Percentiles rank a stretch among this genome's conserved stretches.
These are phyloP conservation scores for Todiramphus chloris DNA, from an alignment of 2,113 vertebrate genomes.

Conservation along the genomic window DNA sequence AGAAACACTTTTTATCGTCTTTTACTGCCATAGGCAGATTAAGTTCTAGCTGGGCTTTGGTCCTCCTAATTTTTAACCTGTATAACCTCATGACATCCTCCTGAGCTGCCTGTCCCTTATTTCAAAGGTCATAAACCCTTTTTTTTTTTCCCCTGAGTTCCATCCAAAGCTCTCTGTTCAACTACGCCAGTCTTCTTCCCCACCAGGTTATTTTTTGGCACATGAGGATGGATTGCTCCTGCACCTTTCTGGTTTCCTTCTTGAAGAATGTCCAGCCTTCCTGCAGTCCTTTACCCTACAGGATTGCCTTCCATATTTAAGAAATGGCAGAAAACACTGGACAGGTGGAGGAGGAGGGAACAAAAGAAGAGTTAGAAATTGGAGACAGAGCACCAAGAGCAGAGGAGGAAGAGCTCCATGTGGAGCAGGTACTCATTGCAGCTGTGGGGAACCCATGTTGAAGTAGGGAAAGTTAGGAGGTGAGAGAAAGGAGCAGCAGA, in stretches of 20 bases:
- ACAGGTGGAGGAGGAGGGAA: neutral
- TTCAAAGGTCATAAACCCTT: neutral
- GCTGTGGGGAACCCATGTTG: rapidly evolving
- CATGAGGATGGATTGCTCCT: no score
- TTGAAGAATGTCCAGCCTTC: neutral
- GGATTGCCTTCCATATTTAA: neutral
- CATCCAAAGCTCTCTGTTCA: neutral
- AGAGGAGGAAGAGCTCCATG: neutral
- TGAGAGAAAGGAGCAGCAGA: neutral
- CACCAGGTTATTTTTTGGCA: neutral
- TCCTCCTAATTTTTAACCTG: neutral
- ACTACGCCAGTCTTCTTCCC: neutral
- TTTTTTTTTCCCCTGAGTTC: neutral
- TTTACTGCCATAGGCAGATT: neutral
- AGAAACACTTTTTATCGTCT: neutral
- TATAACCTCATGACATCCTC: no score
- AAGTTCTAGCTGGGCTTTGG: neutral
- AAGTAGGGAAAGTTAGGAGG: neutral
- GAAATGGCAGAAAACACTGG: neutral
- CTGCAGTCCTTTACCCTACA: no score
- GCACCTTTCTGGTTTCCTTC: neutral
- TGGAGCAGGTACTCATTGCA: neutral
- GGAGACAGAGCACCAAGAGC: neutral
- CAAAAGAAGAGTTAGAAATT: neutral
- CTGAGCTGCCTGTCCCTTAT: neutral